A percentile compares a stretch with the other conserved stretches of the same genome.
These are phyloP conservation scores for Sturmia bella DNA, from an alignment of 2,888 invertebrate species.

Conservation along the genomic window DNA sequence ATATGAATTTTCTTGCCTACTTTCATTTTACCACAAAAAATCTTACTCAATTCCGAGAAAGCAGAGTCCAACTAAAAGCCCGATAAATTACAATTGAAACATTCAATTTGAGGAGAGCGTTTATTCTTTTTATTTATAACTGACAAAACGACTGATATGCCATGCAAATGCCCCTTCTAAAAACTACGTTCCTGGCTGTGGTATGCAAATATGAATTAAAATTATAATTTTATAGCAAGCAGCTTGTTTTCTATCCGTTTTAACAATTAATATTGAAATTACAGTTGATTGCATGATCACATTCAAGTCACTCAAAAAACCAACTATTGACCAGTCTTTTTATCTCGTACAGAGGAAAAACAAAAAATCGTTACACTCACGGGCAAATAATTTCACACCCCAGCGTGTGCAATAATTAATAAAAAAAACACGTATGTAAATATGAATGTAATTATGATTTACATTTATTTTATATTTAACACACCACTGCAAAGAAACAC, in stretches of 20 bases:
- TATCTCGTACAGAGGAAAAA: not conserved
- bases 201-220: slow-evolving; percentile 35
- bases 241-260: slow-evolving; percentile 6
- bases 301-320: slow-evolving; percentile 14
- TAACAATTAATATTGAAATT: slow-evolving; percentile 49
- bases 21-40: no score
- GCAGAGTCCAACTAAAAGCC: no score
- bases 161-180: not conserved
- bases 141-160: no score
- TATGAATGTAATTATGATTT: slow-evolving; percentile 41
- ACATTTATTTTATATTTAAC: slow-evolving; percentile 29
- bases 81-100: no score
- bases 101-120: no score
- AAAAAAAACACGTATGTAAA: slow-evolving; percentile 17
- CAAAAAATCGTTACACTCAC: not conserved
- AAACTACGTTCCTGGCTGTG: not conserved
- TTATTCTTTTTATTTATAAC: not conserved
- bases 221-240: slow-evolving; percentile 9
- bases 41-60: no score
- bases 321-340: slow-evolving; percentile 21
- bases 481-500: slow-evolving; percentile 26
- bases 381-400: slow-evolving; percentile 16
- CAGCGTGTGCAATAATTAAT: slow-evolving; percentile 11
- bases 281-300: slow-evolving; percentile 41
- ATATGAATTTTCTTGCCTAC: no score